Base-by-base conservation (phyloP, 2,888 invertebrate genomes). In the Cryptophagus acutangulus region DNA sequence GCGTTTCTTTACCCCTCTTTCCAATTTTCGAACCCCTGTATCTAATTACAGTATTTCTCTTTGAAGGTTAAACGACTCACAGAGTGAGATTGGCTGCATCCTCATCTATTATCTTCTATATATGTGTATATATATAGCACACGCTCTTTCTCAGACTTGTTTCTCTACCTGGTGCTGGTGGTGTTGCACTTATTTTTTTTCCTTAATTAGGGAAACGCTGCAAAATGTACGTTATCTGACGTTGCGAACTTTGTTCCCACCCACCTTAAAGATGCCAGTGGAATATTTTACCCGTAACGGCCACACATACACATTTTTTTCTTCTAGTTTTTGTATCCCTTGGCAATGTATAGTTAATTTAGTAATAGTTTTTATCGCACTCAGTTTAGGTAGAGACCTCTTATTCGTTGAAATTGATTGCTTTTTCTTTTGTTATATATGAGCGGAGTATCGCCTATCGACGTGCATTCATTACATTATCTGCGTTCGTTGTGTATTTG, bases 21-120 rank as follows among this genome's bases (percentile, higher is more conserved):
- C 61, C 55, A 58, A 61, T 60, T 58, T 60, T 57, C 60, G 55
- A 58, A 60, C 60, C 62, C 59, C 59, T 59, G 63, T 63, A 62
- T 61, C 65, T 65, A 65, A 66, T 66, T 66, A 66, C 60, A 57
- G 59, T 65, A 64, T 62, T 62, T 63, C 64, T 63, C 61, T 59
- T 55, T 54, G 61, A 59, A 57, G 56, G 56, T 58, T 43, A 41
- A 51, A 51, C 51, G 43, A 51, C 55, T 44, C 57, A 47, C 42
- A 41, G n/a, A n/a, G n/a, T n/a, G 52, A 56, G 53, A 55, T 56
- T 57, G 54, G 55, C 50, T 55, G 51, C 41, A 26, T 44, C 40
- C 43, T 30, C 46, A 40, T 49, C 38, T 36, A 41, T 45, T 45
- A 45, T 39, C 38, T 18, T n/a, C n/a, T n/a, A n/a, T n/a, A n/a